Conservation (phyloP, 2,797 vertebrate species). For the Coracias cyanogaster region DNA sequence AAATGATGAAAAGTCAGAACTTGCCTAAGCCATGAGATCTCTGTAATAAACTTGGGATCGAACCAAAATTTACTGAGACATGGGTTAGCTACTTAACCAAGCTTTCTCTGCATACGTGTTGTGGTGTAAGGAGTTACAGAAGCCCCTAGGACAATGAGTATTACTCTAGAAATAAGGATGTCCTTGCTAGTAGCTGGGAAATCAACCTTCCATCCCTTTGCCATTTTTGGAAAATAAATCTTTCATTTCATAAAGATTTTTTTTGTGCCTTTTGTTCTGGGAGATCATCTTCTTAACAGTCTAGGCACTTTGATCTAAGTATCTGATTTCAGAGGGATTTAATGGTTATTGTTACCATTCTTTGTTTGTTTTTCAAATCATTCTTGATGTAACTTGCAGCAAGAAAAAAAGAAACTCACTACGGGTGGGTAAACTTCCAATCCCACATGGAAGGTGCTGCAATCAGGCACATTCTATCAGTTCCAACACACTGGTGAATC, state of each 20-base stretch:
- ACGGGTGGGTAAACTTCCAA: neutral
- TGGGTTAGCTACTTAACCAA: neutral
- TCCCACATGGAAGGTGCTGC: neutral
- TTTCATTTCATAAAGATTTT: neutral
- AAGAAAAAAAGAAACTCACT: conserved; percentile 17
- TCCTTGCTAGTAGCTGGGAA: neutral
- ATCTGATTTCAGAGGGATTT: conserved; percentile 36
- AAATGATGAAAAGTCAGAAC: neutral
- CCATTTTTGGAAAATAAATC: neutral
- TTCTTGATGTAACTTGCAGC: neutral
- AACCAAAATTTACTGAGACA: neutral
- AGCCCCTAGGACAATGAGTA: neutral
- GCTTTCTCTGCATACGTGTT: neutral
- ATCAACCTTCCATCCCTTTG: neutral
- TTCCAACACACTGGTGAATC: conserved; percentile 11
- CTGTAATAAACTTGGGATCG: neutral
- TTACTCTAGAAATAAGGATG: neutral
- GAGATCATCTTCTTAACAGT: conserved; percentile 38
- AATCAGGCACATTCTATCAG: conserved; percentile 23
- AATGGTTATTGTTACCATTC: neutral
- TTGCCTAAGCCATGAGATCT: neutral
- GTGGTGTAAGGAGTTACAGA: neutral
- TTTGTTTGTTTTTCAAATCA: conserved; percentile 13
- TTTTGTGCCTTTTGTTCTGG: conserved; percentile 18
- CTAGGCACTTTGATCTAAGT: conserved; percentile 15